A percentile compares a stretch with the other conserved stretches of the same genome.
These are phyloP conservation scores for Pedionomus torquatus DNA, from an alignment of 2,113 vertebrate species.

Conservation along the genomic window DNA sequence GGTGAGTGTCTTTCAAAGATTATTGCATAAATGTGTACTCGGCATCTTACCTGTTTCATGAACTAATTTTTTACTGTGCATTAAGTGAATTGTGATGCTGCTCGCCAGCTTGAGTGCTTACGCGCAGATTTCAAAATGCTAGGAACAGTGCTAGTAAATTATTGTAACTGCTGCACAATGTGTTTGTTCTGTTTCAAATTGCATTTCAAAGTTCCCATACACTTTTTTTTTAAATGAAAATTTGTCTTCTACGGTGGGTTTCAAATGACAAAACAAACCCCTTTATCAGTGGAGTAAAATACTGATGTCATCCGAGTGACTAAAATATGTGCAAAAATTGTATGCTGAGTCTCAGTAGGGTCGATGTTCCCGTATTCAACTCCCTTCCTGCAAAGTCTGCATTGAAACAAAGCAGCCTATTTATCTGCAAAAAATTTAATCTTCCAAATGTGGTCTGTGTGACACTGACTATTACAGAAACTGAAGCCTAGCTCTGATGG, in stretches of 20 bases:
- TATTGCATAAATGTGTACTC: slow-evolving; percentile 52
- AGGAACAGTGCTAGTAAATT: not conserved
- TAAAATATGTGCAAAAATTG: not conserved
- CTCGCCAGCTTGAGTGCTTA: not conserved
- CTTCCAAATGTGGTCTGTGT: not conserved
- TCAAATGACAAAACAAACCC: not conserved
- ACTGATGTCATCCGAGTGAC: fast-evolving
- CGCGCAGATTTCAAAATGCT: not conserved
- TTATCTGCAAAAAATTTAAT: not conserved
- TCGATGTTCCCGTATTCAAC: not conserved
- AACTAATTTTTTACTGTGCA: not conserved
- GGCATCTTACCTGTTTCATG: not conserved
- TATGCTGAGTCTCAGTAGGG: not conserved
- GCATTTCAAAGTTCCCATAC: not conserved
- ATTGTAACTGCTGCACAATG: not conserved
- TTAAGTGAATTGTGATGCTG: not conserved
- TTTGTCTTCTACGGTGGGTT: not conserved
- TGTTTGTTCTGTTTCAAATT: too few relatives aligned
- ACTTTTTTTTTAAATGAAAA: not conserved
- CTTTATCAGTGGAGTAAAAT: not conserved
- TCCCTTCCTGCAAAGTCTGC: too few relatives aligned
- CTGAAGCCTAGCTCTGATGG: not conserved
- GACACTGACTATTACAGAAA: not conserved
- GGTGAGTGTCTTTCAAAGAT: slow-evolving; percentile 88
- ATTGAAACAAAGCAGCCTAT: not conserved